Base-by-base conservation (phyloP, 2,113 vertebrate species). In the Anseranas semipalmata region DNA sequence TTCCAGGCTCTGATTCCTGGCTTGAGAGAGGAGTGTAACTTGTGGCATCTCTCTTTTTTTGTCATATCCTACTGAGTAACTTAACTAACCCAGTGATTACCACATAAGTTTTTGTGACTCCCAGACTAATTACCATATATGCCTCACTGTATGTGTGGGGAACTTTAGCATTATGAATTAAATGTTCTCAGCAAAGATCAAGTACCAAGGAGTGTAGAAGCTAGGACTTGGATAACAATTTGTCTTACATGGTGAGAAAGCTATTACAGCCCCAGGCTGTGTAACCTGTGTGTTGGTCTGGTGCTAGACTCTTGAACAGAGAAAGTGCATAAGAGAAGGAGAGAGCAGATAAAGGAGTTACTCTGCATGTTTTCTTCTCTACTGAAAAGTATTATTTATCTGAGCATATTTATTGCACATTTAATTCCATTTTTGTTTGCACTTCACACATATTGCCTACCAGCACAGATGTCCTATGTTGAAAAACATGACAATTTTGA, bases 381-480 rank as follows among this genome's bases (percentile, higher is more conserved):
- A 24, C 62, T 6, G 10, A 89, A 93, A 95, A 71, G 10, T 55
- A 79, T 21, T 90, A 59, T 92, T 75, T 96, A 56, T 58, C 59
- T 94, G 63, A 85, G 56, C 75, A 70, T 87, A 94, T 89, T 96
- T 96, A 90, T 87, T 92, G 82, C 83, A 77, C 48, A 93, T 89
- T 81, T 88, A 90, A 91, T 93, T 93, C 63, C 50, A 66, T 68
- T 77, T 95, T 94, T 96, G 90, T 97, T 95, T 96, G 84, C 85
- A 90, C 39, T 96, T 94, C 74, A 74, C 77, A 93, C 59, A 95
- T 55, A 87, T 53, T 95, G 89, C 79, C 67, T 95, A 87, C 56
- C 71, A 91, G 76, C 87, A 94, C 96, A 97, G 94, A 97, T 97
- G 96, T 95, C 92, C 72, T 80, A 15, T 97, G 93, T 93, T 96